Evolutionary conservation across 2,113 vertebrate species (phyloP), one percentile per base, ranked within the genome.

Genomic region (Noturus placidus): DNA sequence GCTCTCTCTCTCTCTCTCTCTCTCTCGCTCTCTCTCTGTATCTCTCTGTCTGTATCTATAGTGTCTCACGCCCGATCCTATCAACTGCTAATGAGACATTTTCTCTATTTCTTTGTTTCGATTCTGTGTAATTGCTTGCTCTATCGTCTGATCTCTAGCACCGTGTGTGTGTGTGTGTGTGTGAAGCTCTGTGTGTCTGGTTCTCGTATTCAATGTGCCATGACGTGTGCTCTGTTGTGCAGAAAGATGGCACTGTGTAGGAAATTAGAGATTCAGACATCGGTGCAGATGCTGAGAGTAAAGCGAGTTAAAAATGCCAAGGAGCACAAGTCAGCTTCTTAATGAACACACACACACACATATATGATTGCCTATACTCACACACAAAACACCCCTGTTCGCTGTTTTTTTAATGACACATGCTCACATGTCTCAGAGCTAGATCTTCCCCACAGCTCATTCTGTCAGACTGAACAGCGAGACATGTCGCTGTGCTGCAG

Each of bases 261-360:
- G 27, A 74, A 87, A 86, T 83, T 74, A 74, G n/a, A 85, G n/a
- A 57, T 70, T 35, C 52, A 80, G 42, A 80, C 77, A 70, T 25
- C 5, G 59, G 52, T 35, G 67, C 78, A 70, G 86, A 63, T 8
- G 27, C 22, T 69, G 6, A 82, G 42, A 20, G 14, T 79, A 46
- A 79, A 52, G 57, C 20, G n/a, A 50, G 57, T 86, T 86, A 86
- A 81, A 87, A 87, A 86, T 86, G 72, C 76, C 84, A 35, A 83
- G n/a, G 30, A 79, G 79, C 54, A 17, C 77, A 82, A 57, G 89
- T 25, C 78, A 82, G 85, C 57, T 27, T 61, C 42, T 80, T 83
- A 86, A 82, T 59, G 57, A 82, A 42, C 33, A 70, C 80, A 76
- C 88, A 78, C 42, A 76, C 42, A 35, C 25, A 59, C 74, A 87